Conservation (phyloP, 2,888 invertebrate species). For the Drymonia ruficornis region DNA sequence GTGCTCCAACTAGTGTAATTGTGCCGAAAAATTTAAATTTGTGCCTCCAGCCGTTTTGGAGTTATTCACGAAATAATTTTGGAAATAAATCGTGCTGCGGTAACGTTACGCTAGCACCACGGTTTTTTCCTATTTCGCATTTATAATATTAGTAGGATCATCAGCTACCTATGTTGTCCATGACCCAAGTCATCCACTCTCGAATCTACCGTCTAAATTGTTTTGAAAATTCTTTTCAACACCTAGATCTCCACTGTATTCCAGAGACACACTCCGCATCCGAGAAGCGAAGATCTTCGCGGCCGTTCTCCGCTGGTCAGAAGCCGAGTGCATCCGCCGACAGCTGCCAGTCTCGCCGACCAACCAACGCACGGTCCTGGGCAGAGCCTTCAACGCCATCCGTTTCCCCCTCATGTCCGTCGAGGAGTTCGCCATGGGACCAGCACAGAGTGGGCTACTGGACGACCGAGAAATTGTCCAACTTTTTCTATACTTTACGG, state of each 20-base stretch:
- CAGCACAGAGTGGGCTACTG: constrained; percentile 90
- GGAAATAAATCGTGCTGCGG: too few species aligned
- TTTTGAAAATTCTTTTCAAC: too few species aligned
- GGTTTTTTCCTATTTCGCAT: too few species aligned
- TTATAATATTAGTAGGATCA: too few species aligned
- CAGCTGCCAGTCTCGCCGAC: constrained; percentile 87
- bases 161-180: too few species aligned
- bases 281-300: constrained; percentile 91
- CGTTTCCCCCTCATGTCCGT: constrained; percentile 94
- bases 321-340: constrained; percentile 89
- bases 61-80: too few species aligned
- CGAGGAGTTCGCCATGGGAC: constrained; percentile 92
- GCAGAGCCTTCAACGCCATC: constrained; percentile 88
- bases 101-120: too few species aligned
- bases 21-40: too few species aligned
- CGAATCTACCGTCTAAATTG: too few species aligned
- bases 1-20: too few species aligned
- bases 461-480: constrained; percentile 91
- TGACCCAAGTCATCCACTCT: too few species aligned
- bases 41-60: too few species aligned
- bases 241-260: constrained; percentile 23
- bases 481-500: constrained; percentile 88
- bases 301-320: constrained; percentile 90
- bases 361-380: constrained; percentile 89
- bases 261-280: constrained; percentile 90